A percentile compares a stretch with the other conserved stretches of the same genome.
Conservation (phyloP, 2,888 invertebrate genomes). For the Syrista parreyssii region DNA sequence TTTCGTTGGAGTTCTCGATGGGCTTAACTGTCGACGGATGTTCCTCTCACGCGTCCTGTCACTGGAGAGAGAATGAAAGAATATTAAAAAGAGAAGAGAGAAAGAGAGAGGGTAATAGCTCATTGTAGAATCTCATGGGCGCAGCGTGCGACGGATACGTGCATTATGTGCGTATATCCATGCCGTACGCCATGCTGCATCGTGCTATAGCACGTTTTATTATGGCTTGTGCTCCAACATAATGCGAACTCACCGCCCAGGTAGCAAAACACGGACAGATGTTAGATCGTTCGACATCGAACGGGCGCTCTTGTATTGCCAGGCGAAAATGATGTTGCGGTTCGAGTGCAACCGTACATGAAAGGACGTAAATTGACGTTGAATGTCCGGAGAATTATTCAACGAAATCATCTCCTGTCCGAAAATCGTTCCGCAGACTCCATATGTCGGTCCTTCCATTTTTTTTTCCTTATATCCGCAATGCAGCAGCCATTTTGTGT, state of each 20-base stretch:
- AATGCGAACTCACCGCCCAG: constrained; percentile 35
- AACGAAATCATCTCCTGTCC: constrained; percentile 28
- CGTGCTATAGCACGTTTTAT: neutral
- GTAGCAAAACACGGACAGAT: constrained; percentile 55
- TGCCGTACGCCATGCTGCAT: neutral
- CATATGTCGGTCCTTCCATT: too few relatives aligned
- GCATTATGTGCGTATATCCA: constrained; percentile 1
- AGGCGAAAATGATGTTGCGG: constrained; percentile 52
- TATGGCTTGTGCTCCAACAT: constrained; percentile 18
- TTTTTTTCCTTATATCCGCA: neutral
- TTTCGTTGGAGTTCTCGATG: too few relatives aligned
- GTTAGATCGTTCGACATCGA: constrained; percentile 51
- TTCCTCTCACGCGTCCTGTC: too few relatives aligned
- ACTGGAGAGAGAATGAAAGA: too few relatives aligned
- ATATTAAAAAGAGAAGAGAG: too few relatives aligned
- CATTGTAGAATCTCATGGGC: neutral
- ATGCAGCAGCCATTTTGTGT: neutral
- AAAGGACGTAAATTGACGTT: constrained; percentile 54
- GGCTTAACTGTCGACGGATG: too few relatives aligned
- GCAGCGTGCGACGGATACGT: neutral
- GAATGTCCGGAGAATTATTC: constrained; percentile 48
- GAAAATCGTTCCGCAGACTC: neutral
- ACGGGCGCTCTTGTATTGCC: constrained; percentile 42
- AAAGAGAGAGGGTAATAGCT: too few relatives aligned
- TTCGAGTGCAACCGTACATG: constrained; percentile 42